These are phyloP conservation scores for Platalea minor DNA, from an alignment of 2,797 vertebrate genomes.

Conservation along the genomic window DNA sequence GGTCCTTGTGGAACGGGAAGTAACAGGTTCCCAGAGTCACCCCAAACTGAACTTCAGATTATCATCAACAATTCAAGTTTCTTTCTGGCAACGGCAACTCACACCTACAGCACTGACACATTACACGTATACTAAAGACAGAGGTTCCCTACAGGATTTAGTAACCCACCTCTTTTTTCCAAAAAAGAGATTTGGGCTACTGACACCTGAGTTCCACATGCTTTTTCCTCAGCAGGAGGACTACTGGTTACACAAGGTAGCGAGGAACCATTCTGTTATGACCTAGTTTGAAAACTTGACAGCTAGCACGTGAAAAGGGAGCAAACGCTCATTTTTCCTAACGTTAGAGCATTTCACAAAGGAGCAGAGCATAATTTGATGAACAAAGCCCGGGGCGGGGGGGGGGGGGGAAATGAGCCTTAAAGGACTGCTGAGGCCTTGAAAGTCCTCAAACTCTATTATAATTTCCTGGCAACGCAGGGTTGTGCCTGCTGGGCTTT, in stretches of 20 bases:
- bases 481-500: not conserved
- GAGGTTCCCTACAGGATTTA: not conserved
- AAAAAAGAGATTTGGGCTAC: not conserved
- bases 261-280: not conserved
- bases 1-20: not conserved
- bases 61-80: not conserved
- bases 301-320: not conserved
- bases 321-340: not conserved
- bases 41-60: not conserved
- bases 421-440: not conserved
- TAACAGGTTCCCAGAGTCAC: not conserved
- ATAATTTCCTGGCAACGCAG: too few species aligned
- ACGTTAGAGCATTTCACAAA: not conserved
- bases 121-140: not conserved
- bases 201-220: not conserved
- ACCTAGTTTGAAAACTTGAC: not conserved
- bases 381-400: not conserved
- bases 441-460: not conserved
- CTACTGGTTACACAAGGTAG: not conserved
- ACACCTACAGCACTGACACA: fast-evolving
- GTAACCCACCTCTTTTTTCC: not conserved
- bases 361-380: not conserved
- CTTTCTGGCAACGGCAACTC: not conserved
- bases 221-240: not conserved
- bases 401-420: not conserved